Percentiles rank a stretch among this genome's conserved stretches.
phyloP scores from a whole-genome alignment of 2,797 vertebrate genomes.

The Phoebastria nigripes region DNA sequence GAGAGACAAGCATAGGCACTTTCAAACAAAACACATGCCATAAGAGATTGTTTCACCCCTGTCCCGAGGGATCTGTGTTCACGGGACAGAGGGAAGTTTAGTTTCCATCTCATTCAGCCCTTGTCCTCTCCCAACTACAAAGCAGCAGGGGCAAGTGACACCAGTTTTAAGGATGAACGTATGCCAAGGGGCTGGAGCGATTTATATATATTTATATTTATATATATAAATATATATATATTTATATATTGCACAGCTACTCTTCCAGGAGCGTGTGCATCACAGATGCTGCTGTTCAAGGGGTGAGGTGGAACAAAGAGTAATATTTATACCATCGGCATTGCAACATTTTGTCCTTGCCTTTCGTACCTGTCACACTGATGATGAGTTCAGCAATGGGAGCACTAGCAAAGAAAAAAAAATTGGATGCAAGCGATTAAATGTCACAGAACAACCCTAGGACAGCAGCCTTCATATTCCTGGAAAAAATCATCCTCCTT shows the following conservation, averaged over 20 bases:
- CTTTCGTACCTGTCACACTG: background rate
- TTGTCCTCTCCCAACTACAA: background rate
- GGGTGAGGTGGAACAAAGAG: background rate
- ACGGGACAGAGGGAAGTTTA: background rate
- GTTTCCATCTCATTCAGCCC: background rate
- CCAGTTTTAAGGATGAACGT: background rate
- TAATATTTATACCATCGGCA: background rate
- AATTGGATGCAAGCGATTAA: background rate
- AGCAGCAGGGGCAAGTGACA: background rate
- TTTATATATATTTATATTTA: background rate
- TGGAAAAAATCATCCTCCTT: background rate
- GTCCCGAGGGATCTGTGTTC: background rate
- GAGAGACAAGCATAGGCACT: background rate
- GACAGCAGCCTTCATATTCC: background rate
- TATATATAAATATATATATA: too few species aligned
- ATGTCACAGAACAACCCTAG: slow-evolving; percentile 16
- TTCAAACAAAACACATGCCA: background rate
- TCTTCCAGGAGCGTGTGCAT: background rate
- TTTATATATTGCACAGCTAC: background rate
- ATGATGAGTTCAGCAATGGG: background rate
- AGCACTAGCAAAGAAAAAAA: background rate
- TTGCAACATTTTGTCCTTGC: background rate
- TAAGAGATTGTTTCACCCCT: background rate
- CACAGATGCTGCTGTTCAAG: background rate
- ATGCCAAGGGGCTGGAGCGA: background rate